Conservation (phyloP, 2,113 vertebrate genomes). For the Chionis minor region DNA sequence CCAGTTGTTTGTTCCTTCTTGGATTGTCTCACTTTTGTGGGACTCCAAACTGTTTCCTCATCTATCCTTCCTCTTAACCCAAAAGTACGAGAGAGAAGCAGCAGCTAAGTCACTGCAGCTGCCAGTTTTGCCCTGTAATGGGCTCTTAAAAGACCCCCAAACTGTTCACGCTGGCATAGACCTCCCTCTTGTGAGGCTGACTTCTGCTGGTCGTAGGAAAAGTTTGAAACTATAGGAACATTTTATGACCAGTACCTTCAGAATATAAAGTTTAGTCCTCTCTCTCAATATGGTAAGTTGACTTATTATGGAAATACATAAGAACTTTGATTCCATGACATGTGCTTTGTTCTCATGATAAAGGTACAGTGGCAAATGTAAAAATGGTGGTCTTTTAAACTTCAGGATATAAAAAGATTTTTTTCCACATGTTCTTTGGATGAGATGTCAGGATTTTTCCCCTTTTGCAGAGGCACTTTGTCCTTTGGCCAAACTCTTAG, state of each 20-base stretch:
- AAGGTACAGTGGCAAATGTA: not conserved
- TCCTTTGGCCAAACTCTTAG: not conserved
- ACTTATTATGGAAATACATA: not conserved
- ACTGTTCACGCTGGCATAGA: not conserved
- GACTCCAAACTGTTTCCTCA: not conserved
- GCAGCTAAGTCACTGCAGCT: constrained; percentile 55
- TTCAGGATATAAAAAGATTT: not conserved
- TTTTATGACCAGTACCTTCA: not conserved
- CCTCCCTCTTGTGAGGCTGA: not conserved
- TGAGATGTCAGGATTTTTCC: not conserved
- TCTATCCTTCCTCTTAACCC: not conserved
- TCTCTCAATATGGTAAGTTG: not conserved
- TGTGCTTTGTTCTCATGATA: not conserved
- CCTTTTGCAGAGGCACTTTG: not conserved
- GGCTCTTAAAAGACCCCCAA: not conserved
- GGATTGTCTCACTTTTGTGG: not conserved
- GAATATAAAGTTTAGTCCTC: not conserved
- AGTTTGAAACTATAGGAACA: not conserved
- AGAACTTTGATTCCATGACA: not conserved
- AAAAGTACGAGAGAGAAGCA: constrained; percentile 50
- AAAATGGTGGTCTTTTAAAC: not conserved
- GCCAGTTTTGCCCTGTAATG: constrained; percentile 30
- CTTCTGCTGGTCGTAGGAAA: not conserved
- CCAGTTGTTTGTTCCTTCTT: not conserved
- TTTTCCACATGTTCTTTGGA: not conserved